phyloP scores from a whole-genome alignment of 2,888 invertebrate genomes.

The Nomada fucata region DNA sequence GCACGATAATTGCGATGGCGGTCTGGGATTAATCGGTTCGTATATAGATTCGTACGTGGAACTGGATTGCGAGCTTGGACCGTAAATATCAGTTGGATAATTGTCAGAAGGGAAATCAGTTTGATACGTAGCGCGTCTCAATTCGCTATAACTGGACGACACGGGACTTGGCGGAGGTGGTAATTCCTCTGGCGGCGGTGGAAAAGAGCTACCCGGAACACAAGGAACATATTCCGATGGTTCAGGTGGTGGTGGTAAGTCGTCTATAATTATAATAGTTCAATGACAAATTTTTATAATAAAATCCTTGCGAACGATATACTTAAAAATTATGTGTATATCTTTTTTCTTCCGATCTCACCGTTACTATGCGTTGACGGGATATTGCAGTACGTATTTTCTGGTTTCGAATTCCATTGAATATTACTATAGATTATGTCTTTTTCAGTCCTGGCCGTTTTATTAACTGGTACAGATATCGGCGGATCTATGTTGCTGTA shows the following conservation, averaged over 20 bases:
- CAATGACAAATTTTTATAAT: background rate
- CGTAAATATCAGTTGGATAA: constrained; percentile 86
- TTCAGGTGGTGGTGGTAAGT: constrained; percentile 87
- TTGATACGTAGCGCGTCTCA: constrained; percentile 91
- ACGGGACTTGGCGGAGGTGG: constrained; percentile 95
- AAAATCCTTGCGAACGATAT: background rate
- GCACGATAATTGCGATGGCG: constrained; percentile 89
- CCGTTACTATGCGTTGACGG: constrained; percentile 75
- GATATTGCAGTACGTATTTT: constrained; percentile 87
- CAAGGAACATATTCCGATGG: constrained; percentile 83
- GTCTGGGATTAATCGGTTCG: constrained; percentile 95
- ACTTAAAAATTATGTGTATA: background rate
- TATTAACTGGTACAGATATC: constrained; percentile 75
- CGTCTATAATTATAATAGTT: constrained; percentile 82
- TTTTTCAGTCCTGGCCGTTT: constrained; percentile 82
- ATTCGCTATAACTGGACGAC: constrained; percentile 95
- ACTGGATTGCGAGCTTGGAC: constrained; percentile 89
- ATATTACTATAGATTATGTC: constrained; percentile 86
- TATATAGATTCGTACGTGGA: constrained; percentile 95
- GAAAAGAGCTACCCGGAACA: constrained; percentile 81
- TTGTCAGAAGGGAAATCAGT: constrained; percentile 84
- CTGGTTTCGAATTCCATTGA: constrained; percentile 84
- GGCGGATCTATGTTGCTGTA: constrained; percentile 83
- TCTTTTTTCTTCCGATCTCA: constrained; percentile 33
- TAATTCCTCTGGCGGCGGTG: constrained; percentile 88